Conservation (phyloP, 2,797 vertebrate species). For the Ptychadena robeensis region DNA sequence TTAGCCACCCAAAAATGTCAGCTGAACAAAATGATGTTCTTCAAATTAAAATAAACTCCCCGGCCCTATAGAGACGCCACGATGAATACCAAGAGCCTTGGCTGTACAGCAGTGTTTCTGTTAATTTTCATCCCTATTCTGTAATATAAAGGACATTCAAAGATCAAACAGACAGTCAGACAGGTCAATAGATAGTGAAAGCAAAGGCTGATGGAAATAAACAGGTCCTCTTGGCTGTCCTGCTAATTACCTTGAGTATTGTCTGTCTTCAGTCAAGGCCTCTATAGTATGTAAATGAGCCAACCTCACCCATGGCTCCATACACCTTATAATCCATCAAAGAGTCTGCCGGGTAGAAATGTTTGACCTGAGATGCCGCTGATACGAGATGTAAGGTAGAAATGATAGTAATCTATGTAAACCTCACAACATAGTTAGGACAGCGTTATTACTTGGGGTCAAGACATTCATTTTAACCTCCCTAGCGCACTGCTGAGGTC, state of each 20-base stretch:
- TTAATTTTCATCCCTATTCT: background rate
- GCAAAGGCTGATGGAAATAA: background rate
- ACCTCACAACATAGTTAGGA: background rate
- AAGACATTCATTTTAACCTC: too few species aligned
- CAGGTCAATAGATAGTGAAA: constrained; percentile 18
- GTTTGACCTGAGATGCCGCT: constrained; percentile 9
- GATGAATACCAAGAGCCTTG: background rate
- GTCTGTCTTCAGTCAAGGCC: background rate
- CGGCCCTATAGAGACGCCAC: background rate
- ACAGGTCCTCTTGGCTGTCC: background rate
- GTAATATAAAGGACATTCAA: background rate
- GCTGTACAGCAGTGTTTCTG: background rate
- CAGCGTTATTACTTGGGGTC: background rate
- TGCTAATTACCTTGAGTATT: constrained; percentile 5
- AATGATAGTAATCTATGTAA: constrained; percentile 14
- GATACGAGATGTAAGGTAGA: constrained; percentile 3
- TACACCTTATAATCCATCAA: constrained; percentile 13
- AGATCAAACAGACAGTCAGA: constrained; percentile 6
- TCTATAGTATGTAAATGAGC: constrained; percentile 20
- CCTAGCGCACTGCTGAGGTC: too few species aligned
- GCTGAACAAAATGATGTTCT: background rate
- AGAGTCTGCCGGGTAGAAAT: background rate
- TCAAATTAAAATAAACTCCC: background rate
- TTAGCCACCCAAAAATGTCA: background rate
- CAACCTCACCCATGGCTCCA: constrained; percentile 31